Evolutionary conservation across 2,888 invertebrate species (phyloP).

Genomic region (Hydrotaea cyrtoneurina): DNA sequence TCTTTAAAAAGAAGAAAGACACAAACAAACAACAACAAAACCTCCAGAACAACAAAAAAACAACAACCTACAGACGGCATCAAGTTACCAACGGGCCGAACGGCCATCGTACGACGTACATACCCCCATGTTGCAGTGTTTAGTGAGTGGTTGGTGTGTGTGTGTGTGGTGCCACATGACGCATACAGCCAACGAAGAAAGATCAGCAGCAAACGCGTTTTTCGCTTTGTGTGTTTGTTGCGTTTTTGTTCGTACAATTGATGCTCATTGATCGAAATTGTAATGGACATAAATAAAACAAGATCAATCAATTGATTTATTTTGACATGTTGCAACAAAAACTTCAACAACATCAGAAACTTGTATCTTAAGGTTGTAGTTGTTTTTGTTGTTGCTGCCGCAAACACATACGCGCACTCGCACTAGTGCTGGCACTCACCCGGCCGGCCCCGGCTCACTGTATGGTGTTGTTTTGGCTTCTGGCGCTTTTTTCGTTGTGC

Average conservation of each 20-base stretch:
- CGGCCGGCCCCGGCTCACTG: neutral
- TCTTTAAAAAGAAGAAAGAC: slow-evolving; percentile 30
- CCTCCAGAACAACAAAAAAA: neutral
- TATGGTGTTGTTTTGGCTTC: slow-evolving; percentile 63
- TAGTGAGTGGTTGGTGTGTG: too few species aligned
- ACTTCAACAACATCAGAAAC: slow-evolving; percentile 53
- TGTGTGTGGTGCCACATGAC: slow-evolving; percentile 57
- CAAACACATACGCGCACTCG: slow-evolving; percentile 9
- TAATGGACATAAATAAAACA: slow-evolving; percentile 81
- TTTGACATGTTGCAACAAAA: slow-evolving; percentile 77
- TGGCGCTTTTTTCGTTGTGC: slow-evolving; percentile 62
- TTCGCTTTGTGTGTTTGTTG: slow-evolving; percentile 39
- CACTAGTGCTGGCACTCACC: slow-evolving; percentile 5
- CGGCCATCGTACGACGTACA: neutral
- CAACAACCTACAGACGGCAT: slow-evolving; percentile 35
- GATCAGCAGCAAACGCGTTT: slow-evolving; percentile 53
- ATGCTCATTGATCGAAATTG: slow-evolving; percentile 80
- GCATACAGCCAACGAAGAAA: slow-evolving; percentile 44
- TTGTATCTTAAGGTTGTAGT: slow-evolving; percentile 19
- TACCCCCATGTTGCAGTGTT: slow-evolving; percentile 30
- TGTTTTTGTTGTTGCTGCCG: slow-evolving; percentile 20
- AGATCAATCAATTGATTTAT: slow-evolving; percentile 81
- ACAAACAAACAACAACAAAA: slow-evolving; percentile 27
- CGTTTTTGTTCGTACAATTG: slow-evolving; percentile 71
- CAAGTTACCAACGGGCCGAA: slow-evolving; percentile 47